phyloP scores from a whole-genome alignment of 2,888 invertebrate genomes.

The Iselma pallidipennis region DNA sequence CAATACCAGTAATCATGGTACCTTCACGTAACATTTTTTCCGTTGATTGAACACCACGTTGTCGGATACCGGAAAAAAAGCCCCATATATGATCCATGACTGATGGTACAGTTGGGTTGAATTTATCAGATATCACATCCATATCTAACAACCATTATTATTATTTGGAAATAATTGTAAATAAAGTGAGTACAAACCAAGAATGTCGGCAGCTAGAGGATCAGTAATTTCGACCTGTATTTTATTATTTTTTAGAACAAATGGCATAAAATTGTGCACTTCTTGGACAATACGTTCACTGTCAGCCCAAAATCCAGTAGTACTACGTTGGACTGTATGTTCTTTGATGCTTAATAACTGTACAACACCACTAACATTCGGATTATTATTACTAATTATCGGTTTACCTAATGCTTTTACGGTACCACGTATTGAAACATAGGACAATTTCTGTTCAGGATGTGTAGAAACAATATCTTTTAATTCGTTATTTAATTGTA shows the following conservation, averaged over 20 bases:
- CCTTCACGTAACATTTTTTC: conserved; percentile 86
- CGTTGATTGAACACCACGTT: conserved; percentile 83
- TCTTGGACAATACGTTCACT: conserved; percentile 78
- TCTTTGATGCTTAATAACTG: conserved; percentile 81
- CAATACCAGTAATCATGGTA: conserved; percentile 77
- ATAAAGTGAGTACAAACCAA: conserved; percentile 54
- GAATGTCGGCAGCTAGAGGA: conserved; percentile 71
- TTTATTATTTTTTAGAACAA: conserved; percentile 68
- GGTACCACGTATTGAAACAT: conserved; percentile 75
- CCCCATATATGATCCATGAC: conserved; percentile 83
- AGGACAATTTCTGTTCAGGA: conserved; percentile 68
- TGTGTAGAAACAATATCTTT: conserved; percentile 65
- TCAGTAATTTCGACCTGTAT: conserved; percentile 75
- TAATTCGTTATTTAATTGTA: conserved; percentile 68
- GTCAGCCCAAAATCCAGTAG: conserved; percentile 87
- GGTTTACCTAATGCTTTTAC: conserved; percentile 77
- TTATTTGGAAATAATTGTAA: not conserved
- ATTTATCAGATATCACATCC: conserved; percentile 82
- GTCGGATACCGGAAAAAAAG: conserved; percentile 81
- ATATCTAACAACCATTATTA: conserved; percentile 60
- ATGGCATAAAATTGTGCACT: conserved; percentile 79
- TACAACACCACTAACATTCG: conserved; percentile 74
- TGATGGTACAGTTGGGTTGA: conserved; percentile 75
- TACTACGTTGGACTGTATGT: conserved; percentile 79
- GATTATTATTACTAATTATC: conserved; percentile 73